Evolutionary conservation across 2,888 invertebrate genomes (phyloP).

Genomic region (Endotricha flammealis): DNA sequence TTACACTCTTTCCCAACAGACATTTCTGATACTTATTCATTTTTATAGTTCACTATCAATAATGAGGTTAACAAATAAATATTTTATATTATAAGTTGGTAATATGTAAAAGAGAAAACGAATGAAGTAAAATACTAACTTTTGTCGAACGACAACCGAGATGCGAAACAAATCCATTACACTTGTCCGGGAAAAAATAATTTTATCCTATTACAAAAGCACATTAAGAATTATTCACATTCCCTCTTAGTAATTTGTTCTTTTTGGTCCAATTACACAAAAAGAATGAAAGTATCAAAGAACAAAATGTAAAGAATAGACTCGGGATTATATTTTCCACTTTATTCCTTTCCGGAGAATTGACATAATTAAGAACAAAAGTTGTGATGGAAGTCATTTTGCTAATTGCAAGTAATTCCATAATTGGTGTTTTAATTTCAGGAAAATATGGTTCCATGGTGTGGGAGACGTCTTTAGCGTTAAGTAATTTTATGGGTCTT

Average conservation of each 20-base stretch:
- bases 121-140: too few relatives aligned
- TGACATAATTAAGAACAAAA: constrained; percentile 36
- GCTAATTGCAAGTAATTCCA: constrained; percentile 34
- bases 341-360: constrained; percentile 31
- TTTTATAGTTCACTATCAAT: too few relatives aligned
- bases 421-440: constrained; percentile 27
- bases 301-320: constrained; percentile 37
- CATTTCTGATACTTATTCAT: too few relatives aligned
- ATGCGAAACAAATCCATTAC: constrained; percentile 31
- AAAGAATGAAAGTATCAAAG: constrained; percentile 39
- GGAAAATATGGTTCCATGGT: constrained; percentile 3
- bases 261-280: constrained; percentile 43
- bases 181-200: constrained; percentile 42
- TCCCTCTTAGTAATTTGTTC: constrained; percentile 43
- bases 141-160: constrained; percentile 22
- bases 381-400: constrained; percentile 34
- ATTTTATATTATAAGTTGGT: too few relatives aligned
- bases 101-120: too few relatives aligned
- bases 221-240: constrained; percentile 50
- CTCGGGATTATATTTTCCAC: constrained; percentile 35
- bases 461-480: too few relatives aligned
- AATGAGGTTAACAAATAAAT: too few relatives aligned
- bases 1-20: too few relatives aligned
- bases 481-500: too few relatives aligned
- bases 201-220: constrained; percentile 50